Evolutionary conservation across 2,113 vertebrate species (phyloP), one percentile per base, ranked within the genome.

Genomic region (Dolichotis patagonum): DNA sequence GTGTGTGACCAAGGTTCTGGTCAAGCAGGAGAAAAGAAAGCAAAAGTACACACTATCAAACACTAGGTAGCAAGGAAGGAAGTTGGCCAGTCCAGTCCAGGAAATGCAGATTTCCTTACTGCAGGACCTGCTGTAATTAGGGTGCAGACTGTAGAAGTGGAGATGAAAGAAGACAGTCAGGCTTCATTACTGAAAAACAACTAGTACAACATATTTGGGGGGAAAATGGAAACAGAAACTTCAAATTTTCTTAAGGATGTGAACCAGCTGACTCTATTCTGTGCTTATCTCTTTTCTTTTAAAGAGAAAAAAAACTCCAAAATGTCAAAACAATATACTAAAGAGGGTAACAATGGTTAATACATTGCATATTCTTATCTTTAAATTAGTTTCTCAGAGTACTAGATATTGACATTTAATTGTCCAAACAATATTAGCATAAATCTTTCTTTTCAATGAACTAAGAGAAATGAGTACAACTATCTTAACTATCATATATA

Each of bases 161-260:
- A 7, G 54, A 89, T 88, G 46, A 84, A 58, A 80, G 43, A 98
- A 95, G 96, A 97, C 97, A 95, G 4, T 14, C 94, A 82, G 54
- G 95, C 71, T 98, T 98, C 89, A 75, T 63, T 94, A n/a, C 60
- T 90, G 94, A 92, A 97, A 97, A 96, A 95, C 91, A 96, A 30
- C 46, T 73, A 52, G 20, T 41, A 17, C 71, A 91, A 14, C 41
- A 73, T 73, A 52, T 75, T 35, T 91, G 54, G 93, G 97, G 65
- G 88, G 88, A 96, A 92, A 85, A 58, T n/a, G 65, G 56, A 73
- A 73, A 94, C 43, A 80, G 35, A 69, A 69, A 96, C 96, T 96
- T 96, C 98, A 95, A 7, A 85, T 63, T 88, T 97, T 78, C 95
- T 98, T 93, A 96, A 97, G 97, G 93, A 98, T 82, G 75, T 95